These are phyloP conservation scores for Mylabris sibirica DNA, from an alignment of 2,888 invertebrate species.

Conservation along the genomic window DNA sequence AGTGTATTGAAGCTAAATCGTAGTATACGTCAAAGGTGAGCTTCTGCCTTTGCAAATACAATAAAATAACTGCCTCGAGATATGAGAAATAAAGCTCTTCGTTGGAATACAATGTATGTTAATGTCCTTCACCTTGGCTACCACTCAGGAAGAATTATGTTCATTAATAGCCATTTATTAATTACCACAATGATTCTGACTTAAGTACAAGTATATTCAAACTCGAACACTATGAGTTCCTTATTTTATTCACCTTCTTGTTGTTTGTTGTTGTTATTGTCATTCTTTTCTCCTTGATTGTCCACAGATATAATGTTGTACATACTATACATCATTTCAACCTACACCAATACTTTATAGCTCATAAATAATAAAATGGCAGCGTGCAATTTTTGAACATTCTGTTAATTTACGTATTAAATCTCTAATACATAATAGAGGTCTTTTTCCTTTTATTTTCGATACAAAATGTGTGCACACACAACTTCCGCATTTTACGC, in stretches of 20 bases:
- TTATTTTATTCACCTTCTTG: constrained; percentile 26
- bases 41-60: too few species aligned
- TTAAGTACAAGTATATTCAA: constrained; percentile 19
- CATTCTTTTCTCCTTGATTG: background rate
- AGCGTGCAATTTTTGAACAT: constrained; percentile 27
- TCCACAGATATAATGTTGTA: constrained; percentile 24
- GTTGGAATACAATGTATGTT: constrained; percentile 21
- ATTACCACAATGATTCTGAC: constrained; percentile 17
- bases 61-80: background rate
- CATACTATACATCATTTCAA: constrained; percentile 22
- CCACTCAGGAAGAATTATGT: constrained; percentile 29
- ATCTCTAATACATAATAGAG: background rate
- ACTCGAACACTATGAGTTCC: constrained; percentile 18
- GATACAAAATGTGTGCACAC: background rate
- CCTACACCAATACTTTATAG: constrained; percentile 31
- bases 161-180: constrained; percentile 31
- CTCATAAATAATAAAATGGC: constrained; percentile 35
- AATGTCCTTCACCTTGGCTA: constrained; percentile 32
- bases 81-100: background rate
- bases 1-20: too few species aligned
- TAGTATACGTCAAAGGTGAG: too few species aligned
- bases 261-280: constrained; percentile 20
- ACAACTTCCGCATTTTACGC: constrained; percentile 28
- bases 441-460: background rate
- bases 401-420: constrained; percentile 24